Percentiles rank a stretch among this genome's conserved stretches.
Conservation (phyloP, 2,113 vertebrate species). For the Aythya baeri region DNA sequence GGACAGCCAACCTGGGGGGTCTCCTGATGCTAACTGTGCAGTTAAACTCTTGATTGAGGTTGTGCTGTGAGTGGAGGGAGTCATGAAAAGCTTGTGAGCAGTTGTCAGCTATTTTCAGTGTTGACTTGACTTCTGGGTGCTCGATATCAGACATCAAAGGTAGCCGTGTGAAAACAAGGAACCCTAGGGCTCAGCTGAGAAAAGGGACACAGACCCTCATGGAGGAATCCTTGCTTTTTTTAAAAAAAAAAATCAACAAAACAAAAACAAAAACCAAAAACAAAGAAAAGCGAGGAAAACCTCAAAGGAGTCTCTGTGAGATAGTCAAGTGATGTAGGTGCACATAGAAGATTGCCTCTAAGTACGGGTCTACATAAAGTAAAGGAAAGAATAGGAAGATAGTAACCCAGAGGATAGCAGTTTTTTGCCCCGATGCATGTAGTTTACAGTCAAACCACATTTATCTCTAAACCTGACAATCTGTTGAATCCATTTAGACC, state of each 20-base stretch:
- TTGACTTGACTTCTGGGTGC: background rate
- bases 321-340: accelerated
- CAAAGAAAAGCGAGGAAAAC: background rate
- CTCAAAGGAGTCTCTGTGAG: background rate
- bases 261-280: no score
- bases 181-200: background rate
- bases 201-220: background rate
- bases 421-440: background rate
- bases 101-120: background rate
- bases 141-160: accelerated
- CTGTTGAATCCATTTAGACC: accelerated
- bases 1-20: background rate
- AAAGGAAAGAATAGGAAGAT: accelerated
- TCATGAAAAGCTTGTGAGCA: background rate
- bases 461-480: accelerated
- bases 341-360: background rate
- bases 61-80: background rate
- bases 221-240: background rate
- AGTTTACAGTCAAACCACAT: background rate
- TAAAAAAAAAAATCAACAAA: no score
- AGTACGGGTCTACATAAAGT: accelerated
- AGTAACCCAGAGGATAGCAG: background rate
- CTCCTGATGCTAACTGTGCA: background rate
- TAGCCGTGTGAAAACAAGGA: accelerated
- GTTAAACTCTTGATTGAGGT: background rate